Conservation (phyloP, 2,797 vertebrate genomes). For the Limnodromus scolopaceus region DNA sequence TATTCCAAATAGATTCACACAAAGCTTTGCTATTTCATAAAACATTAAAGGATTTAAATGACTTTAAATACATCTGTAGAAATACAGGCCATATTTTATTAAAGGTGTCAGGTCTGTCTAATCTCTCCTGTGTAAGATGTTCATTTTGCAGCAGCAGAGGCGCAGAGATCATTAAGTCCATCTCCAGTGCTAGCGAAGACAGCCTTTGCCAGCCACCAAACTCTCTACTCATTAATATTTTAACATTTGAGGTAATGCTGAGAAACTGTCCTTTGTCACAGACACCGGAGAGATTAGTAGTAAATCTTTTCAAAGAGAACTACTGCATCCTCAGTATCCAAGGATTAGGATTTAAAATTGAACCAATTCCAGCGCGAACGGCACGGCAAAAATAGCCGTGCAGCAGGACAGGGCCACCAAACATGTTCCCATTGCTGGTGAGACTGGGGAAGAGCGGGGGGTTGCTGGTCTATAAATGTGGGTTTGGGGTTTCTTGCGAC, state of each 20-base stretch:
- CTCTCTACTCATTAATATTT: conserved; percentile 47
- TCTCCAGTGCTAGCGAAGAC: not conserved
- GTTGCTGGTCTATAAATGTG: not conserved
- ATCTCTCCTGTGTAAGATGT: conserved; percentile 35
- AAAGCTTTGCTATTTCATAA: conserved; percentile 56
- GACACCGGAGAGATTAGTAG: conserved; percentile 5
- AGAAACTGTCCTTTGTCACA: conserved; percentile 23
- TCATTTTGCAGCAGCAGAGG: conserved; percentile 30
- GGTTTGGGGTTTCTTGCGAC: not conserved
- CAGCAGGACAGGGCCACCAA: not conserved
- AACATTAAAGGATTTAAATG: conserved; percentile 57
- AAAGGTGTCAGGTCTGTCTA: conserved; percentile 45
- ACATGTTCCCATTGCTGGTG: accelerated
- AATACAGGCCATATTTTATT: conserved; percentile 43
- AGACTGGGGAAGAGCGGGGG: not conserved
- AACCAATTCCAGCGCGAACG: not conserved
- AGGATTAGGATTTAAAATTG: not conserved
- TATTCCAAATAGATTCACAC: conserved; percentile 24
- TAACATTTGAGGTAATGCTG: conserved; percentile 4
- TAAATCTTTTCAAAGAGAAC: conserved; percentile 42
- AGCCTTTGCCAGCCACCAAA: conserved; percentile 22
- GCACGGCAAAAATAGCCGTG: not conserved
- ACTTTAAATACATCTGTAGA: conserved; percentile 54
- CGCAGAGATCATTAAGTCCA: conserved; percentile 46
- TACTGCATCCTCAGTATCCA: not conserved